Base-by-base conservation (phyloP, 2,797 vertebrate genomes). In the Bucorvus abyssinicus region DNA sequence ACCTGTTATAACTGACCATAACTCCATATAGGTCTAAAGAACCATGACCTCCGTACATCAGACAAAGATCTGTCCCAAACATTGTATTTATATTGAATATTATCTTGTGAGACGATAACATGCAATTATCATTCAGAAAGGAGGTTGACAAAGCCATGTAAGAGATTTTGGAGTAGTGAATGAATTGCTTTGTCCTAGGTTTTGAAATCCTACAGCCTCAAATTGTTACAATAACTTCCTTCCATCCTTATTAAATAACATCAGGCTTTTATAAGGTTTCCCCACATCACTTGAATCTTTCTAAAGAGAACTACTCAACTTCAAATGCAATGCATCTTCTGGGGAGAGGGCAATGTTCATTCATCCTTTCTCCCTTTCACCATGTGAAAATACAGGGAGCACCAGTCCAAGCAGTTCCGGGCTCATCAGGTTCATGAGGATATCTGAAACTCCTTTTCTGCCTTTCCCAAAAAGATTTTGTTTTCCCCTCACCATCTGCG, bases 401-500 rank as follows among this genome's bases (percentile, higher is more conserved):
- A 78, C 23, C 38, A 50, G 74, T 34, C 45, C 70, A 79, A 55
- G 24, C 16, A 38, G 18, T 67, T 79, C 53, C 45, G 73, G 60
- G 40, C 34, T 80, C 29, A 70, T 45, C 49, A n/a, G 21, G 9
- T 36, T 63, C 88, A 11, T 42, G 7, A 6, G 8, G 16, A 29
- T 93, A 89, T 92, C 61, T 87, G 19, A 84, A 82, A 84, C 63
- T 61, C 22, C 80, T 38, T 57, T 32, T 20, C 36, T 59, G 8
- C 16, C 61, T 73, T 74, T 29, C 36, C n/a, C 38, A 44, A 52
- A 91, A 90, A 95, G 6, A 77, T 27, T 53, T 91, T 73, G 15
- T 57, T 85, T 85, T 89, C 30, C 34, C 47, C 42, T 71, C 30
- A 71, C 77, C 57, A 94, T 89, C 76, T 84, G 63, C 71, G 49